Conservation (phyloP, 30 jellyfish, hydroid and myxozoan species). For the Chironex yamaguchii region DNA sequence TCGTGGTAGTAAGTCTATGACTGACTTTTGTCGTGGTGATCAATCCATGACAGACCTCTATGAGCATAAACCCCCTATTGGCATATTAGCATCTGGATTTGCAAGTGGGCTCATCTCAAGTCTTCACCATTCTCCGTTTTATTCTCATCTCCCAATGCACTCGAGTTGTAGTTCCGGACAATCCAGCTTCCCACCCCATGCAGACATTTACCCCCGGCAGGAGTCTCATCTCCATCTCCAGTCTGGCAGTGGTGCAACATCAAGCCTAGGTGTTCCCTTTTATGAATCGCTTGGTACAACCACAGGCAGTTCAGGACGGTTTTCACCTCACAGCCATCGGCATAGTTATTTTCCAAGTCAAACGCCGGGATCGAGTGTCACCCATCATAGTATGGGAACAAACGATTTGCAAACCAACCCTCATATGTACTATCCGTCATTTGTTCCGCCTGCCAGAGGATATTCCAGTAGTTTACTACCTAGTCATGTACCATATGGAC, state of each 20-base stretch:
- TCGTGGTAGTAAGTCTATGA: slow-evolving; percentile 7
- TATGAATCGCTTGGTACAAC: slow-evolving; percentile 78
- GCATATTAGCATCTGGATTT: slow-evolving; percentile 18
- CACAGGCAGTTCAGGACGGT: slow-evolving; percentile 80
- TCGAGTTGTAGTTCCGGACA: slow-evolving; percentile 87
- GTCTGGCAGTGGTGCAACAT: slow-evolving; percentile 71
- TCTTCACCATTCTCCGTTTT: slow-evolving; percentile 72
- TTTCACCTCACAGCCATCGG: slow-evolving; percentile 91
- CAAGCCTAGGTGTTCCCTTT: slow-evolving; percentile 75
- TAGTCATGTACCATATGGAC: slow-evolving; percentile 79
- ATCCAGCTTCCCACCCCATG: slow-evolving; percentile 84
- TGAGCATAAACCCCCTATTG: slow-evolving; percentile 72
- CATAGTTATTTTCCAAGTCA: slow-evolving; percentile 85
- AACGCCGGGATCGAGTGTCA: slow-evolving; percentile 74
- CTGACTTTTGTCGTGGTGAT: slow-evolving; percentile 34
- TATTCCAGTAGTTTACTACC: slow-evolving; percentile 74
- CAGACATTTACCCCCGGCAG: slow-evolving; percentile 86
- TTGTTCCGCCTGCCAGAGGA: slow-evolving; percentile 94
- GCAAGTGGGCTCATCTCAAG: slow-evolving; percentile 34
- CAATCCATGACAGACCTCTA: slow-evolving; percentile 76
- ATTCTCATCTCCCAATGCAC: slow-evolving; percentile 80
- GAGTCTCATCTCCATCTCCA: slow-evolving; percentile 88
- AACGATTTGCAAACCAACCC: slow-evolving; percentile 88
- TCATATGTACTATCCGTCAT: slow-evolving; percentile 89
- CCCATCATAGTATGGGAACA: slow-evolving; percentile 77